Evolutionary conservation across 2,797 vertebrate species (phyloP), one percentile per base, ranked within the genome.

Genomic region (Garrulus glandarius): DNA sequence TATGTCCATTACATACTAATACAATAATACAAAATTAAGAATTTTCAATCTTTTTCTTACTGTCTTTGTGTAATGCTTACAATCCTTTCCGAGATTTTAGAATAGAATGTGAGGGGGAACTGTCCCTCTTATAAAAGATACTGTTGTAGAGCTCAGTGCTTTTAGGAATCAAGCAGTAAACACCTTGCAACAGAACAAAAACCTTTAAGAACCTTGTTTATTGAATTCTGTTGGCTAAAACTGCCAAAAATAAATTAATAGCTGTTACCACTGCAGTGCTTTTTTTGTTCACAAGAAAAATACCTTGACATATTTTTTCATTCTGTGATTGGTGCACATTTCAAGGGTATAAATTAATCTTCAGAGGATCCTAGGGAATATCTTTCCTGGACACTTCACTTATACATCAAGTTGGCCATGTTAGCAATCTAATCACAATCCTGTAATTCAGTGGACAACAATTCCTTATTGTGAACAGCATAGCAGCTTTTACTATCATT

Each of bases 351-450:
- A 97, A 98, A 98, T 98, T 98, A 98, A 98, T 98, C 97, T 98
- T 97, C 96, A 96, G 78, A 97, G 95, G 93, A 96, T 95, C 93
- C 95, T 96, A 91, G 95, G 96, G 94, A 98, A 95, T 97, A 98
- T 97, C 93, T 95, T 96, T 95, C 96, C 94, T 75, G 88, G 96
- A 96, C 96, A 97, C 96, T 96, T 97, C 97, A 97, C 95, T 92
- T 97, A 98, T 97, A 97, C 97, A 98, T 98, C 97, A 98, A 97
- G 96, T 97, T 97, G 96, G 95, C 97, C 89, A 89, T 97, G 98
- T 97, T 98, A 97, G 96, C 98, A 98, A 98, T 98, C 97, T 98
- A 98, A 98, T 98, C 98, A 98, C 97, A 98, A 97, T 97, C 97
- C 98, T 98, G 97, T 98, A 98, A 98, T 98, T 98, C 97, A 97